Base-by-base conservation (phyloP, 2,113 vertebrate species). In the Dicerorhinus sumatrensis region DNA sequence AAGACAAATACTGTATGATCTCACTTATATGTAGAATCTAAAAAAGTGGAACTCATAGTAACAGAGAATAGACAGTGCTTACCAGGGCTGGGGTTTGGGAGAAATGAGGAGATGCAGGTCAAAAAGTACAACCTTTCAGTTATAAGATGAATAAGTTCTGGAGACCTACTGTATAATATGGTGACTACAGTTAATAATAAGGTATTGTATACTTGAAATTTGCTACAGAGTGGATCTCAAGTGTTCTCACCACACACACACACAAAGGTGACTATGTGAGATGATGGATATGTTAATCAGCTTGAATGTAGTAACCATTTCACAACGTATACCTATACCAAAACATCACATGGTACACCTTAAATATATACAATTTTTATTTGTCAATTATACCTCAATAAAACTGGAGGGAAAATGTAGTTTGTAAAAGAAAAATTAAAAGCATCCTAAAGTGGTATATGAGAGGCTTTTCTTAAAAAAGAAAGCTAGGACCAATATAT, bases 351-450 rank as follows among this genome's bases (percentile, higher is more conserved):
- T 21, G 42, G n/a, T 29, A 75, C 6, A 56, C 56, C n/a, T 82
- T 82, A 54, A 51, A 63, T 56, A 27, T 23, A 73, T 27, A 73
- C 0, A 63, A 42, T 63, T 79, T 94, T 87, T 46, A 63, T 8
- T 80, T 89, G 67, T 82, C 67, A 82, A n/a, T 54, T 89, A 63
- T 27, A 82, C n/a, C 63, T 82, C 39, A 82, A 3, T 29, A 73
- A 73, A 75, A 21, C 56, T 65, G 76, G 31, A 29, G 3, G 27
- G 3, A n/a, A 33, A 56, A 36, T 29, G 1, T 5, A 87, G 17
- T 27, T 82, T 96, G n/a, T 89, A 63, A 82, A 88, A 80, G 95
- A 46, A 89, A 92, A 81, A 51, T 65, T 3, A 27, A 69, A 95
- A 75, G 8, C 8, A 54, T 63, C 36, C 70, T 27, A 48, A 27